Conservation (phyloP, 53 echinoderm and acorn worm species). For the Astropecten irregularis region DNA sequence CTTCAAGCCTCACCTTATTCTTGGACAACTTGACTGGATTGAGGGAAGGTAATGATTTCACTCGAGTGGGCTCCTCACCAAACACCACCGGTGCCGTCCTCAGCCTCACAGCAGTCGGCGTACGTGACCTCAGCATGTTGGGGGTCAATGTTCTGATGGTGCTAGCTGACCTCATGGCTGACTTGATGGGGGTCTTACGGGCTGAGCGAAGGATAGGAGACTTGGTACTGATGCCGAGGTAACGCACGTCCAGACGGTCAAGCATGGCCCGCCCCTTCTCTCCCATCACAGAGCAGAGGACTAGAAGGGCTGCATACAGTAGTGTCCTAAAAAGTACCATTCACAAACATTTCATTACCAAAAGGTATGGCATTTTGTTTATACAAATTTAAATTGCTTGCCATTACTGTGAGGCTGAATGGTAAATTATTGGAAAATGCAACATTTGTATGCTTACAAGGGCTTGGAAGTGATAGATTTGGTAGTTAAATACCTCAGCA, state of each 20-base stretch:
- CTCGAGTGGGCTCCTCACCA: background rate
- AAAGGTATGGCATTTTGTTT: background rate
- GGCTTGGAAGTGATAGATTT: no score
- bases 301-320: conserved; percentile 73
- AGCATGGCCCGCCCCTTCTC: conserved; percentile 91
- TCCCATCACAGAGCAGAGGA: conserved; percentile 78
- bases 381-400: no score
- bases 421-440: no score
- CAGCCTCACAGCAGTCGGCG: conserved; percentile 38
- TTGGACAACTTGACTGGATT: conserved; percentile 80
- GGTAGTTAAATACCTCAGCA: no score
- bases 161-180: conserved; percentile 73
- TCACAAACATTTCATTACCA: background rate
- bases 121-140: conserved; percentile 22
- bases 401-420: no score
- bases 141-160: conserved; percentile 60
- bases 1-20: conserved; percentile 72
- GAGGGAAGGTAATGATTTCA: conserved; percentile 71
- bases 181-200: conserved; percentile 71
- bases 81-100: conserved; percentile 31
- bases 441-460: no score
- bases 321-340: conserved; percentile 50
- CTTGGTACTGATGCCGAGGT: conserved; percentile 76
- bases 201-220: conserved; percentile 61
- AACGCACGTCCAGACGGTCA: conserved; percentile 73